phyloP scores from a whole-genome alignment of 2,113 vertebrate species.

The Sakesphorus luctuosus region DNA sequence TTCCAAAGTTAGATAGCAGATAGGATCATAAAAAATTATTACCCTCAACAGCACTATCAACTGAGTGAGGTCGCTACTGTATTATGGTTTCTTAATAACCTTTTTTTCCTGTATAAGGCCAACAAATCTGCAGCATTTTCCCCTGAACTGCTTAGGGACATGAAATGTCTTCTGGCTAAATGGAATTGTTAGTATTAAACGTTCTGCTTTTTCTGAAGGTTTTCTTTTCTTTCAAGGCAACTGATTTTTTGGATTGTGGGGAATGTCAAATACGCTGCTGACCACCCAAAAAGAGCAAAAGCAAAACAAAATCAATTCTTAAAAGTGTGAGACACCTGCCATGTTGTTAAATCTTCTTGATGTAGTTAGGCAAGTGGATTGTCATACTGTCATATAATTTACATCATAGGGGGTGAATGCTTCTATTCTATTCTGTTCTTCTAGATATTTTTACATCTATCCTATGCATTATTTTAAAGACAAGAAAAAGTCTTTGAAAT shows the following conservation, averaged over 20 bases:
- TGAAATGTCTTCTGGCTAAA: not conserved
- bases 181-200: not conserved
- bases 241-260: not conserved
- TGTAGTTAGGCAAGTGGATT: not conserved
- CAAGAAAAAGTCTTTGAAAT: not conserved
- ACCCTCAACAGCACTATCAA: not conserved
- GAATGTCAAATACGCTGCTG: not conserved
- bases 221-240: not conserved
- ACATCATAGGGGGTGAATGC: not conserved
- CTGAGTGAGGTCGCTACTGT: not conserved
- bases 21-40: constrained; percentile 29
- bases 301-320: not conserved
- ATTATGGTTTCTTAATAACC: not conserved
- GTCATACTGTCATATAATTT: not conserved
- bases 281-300: not conserved
- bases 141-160: not conserved
- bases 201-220: not conserved
- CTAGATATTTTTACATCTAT: not conserved
- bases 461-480: not conserved
- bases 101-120: not conserved
- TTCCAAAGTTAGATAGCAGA: not conserved
- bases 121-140: not conserved
- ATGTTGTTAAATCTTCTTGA: not conserved
- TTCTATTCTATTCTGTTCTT: not conserved
- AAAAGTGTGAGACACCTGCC: not conserved